Percentiles rank a stretch among this genome's conserved stretches.
Evolutionary conservation across 2,113 vertebrate genomes (phyloP).

Genomic region (Odocoileus hemionus): DNA sequence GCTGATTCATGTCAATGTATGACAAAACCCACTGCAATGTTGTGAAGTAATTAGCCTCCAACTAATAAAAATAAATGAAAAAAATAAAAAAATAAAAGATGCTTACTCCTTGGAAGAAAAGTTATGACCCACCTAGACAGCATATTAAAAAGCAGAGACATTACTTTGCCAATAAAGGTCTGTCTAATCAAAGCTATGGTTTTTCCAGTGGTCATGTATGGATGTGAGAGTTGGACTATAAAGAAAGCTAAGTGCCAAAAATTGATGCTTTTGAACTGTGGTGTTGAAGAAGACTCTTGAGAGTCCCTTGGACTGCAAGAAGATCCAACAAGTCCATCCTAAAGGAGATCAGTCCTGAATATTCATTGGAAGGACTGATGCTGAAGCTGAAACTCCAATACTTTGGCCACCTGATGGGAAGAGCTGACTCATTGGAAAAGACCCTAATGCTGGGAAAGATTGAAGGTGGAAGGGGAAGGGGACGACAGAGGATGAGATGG

Average conservation of each 20-base stretch:
- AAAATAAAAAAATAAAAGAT: too few species aligned
- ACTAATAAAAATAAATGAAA: too few species aligned
- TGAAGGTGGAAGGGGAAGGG: background rate
- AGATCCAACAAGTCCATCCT: background rate
- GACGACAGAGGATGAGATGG: fast-evolving
- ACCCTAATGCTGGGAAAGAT: background rate
- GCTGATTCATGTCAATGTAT: too few species aligned
- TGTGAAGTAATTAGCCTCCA: too few species aligned
- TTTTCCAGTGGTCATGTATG: background rate
- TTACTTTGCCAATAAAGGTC: background rate
- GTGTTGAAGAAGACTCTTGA: background rate
- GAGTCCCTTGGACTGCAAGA: background rate
- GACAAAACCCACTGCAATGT: too few species aligned
- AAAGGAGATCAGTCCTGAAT: background rate
- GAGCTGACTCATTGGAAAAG: background rate
- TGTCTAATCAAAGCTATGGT: background rate
- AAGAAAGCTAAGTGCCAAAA: background rate
- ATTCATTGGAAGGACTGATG: background rate
- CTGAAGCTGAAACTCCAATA: background rate
- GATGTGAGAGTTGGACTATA: background rate
- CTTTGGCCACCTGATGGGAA: background rate
- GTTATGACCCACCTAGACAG: background rate
- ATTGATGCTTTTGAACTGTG: background rate
- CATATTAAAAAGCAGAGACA: background rate
- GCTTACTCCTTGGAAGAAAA: background rate